These are phyloP conservation scores for Agapetus fuscipes DNA, from an alignment of 2,888 invertebrate genomes.

Conservation along the genomic window DNA sequence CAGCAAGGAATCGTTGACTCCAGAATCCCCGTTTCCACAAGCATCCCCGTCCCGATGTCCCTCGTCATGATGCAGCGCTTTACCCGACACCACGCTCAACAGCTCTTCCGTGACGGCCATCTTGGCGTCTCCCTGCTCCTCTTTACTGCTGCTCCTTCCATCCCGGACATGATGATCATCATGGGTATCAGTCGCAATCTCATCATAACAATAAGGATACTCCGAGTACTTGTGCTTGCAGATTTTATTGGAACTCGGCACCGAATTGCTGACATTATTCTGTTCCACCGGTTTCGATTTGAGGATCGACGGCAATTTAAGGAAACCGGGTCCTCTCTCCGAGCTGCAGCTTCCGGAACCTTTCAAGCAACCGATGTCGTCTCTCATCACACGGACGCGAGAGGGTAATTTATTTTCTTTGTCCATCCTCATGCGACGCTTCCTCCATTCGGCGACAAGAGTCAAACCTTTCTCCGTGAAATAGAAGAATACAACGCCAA, in stretches of 20 bases:
- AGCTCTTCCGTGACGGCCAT: constrained; percentile 37
- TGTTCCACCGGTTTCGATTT: constrained; percentile 31
- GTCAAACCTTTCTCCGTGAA: constrained; percentile 76
- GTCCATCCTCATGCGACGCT: constrained; percentile 58
- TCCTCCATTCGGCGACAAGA: constrained; percentile 72
- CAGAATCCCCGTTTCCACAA: constrained; percentile 24
- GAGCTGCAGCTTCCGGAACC: constrained; percentile 30
- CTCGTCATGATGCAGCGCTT: not conserved
- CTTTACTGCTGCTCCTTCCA: not conserved
- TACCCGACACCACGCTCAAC: constrained; percentile 38
- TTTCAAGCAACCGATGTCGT: constrained; percentile 43
- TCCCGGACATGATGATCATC: constrained; percentile 47
- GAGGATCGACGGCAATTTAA: constrained; percentile 26
- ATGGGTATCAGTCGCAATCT: constrained; percentile 66
- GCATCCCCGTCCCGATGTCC: not conserved
- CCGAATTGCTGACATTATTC: constrained; percentile 31
- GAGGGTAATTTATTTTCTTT: constrained; percentile 55
- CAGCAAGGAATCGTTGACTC: constrained; percentile 18
- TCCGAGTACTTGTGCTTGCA: constrained; percentile 87
- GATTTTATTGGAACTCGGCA: constrained; percentile 46
- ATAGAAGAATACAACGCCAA: constrained; percentile 82
- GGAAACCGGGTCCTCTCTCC: constrained; percentile 28
- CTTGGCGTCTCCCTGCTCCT: constrained; percentile 30
- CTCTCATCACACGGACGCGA: constrained; percentile 64
- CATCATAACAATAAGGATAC: constrained; percentile 80